Evolutionary conservation across 2,113 vertebrate genomes (phyloP).

Genomic region (Salvator merianae): DNA sequence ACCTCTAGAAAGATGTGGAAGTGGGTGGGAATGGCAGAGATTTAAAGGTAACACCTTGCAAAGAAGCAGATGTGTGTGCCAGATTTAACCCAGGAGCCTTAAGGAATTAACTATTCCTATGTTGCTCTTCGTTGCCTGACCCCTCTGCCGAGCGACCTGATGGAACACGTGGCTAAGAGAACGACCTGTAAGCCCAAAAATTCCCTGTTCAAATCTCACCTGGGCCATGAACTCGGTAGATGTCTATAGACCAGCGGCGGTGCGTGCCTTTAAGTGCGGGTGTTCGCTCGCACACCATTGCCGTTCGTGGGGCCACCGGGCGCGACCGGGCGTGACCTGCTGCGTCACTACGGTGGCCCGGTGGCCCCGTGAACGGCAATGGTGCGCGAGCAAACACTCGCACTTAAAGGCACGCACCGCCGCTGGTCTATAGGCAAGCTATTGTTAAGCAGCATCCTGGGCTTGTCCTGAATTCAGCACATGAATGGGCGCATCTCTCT

Average conservation of each 20-base stretch:
- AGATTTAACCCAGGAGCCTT: slow-evolving; percentile 35
- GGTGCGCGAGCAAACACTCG: no score
- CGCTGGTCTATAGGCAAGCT: neutral
- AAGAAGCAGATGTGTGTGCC: slow-evolving; percentile 27
- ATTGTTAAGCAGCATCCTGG: no score
- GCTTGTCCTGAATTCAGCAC: no score
- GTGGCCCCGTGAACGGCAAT: no score
- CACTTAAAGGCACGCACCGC: no score
- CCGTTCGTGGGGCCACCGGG: no score
- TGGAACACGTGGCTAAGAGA: neutral
- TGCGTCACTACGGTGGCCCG: no score
- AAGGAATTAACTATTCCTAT: slow-evolving; percentile 45
- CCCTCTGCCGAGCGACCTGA: neutral
- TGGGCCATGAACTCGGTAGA: neutral
- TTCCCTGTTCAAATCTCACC: neutral
- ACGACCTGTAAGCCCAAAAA: neutral
- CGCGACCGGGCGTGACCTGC: no score
- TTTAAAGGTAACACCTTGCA: slow-evolving; percentile 17
- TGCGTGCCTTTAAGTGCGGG: no score
- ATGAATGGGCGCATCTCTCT: no score
- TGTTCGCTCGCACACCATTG: no score
- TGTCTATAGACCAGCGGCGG: no score
- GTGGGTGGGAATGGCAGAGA: neutral
- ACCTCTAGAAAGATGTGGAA: neutral
- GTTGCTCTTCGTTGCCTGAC: neutral